Percentiles rank a stretch among this genome's conserved stretches.
phyloP scores from a whole-genome alignment of 2,888 invertebrate species.

The Limnephilus rhombicus region DNA sequence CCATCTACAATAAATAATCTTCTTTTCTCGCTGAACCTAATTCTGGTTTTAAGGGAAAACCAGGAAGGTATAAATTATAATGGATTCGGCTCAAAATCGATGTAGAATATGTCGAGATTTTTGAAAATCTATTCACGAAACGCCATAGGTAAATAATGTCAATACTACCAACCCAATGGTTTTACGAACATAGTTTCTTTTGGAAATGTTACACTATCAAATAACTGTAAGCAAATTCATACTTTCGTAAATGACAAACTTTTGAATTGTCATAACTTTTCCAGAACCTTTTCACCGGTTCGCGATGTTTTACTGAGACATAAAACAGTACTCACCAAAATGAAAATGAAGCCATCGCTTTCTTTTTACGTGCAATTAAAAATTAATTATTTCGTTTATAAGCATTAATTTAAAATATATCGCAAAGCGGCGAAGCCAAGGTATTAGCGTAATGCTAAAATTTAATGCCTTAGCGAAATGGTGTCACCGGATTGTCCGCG shows the following conservation, averaged over 20 bases:
- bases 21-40: too few species aligned
- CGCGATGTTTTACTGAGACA: background rate
- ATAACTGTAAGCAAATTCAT: background rate
- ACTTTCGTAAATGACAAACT: background rate
- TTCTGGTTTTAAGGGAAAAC: too few species aligned
- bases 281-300: background rate
- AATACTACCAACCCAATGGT: background rate
- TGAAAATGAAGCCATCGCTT: background rate
- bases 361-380: background rate
- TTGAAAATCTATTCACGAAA: background rate
- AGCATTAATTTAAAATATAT: slow-evolving; percentile 22
- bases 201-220: background rate
- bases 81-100: too few species aligned
- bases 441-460: background rate
- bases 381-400: slow-evolving; percentile 14
- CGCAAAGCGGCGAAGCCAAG: background rate
- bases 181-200: background rate
- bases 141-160: background rate
- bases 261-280: background rate
- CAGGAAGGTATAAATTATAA: too few species aligned
- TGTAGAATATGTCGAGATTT: too few species aligned
- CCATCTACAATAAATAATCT: too few species aligned
- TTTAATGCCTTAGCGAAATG: slow-evolving; percentile 3
- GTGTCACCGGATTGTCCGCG: background rate
- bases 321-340: background rate